Evolutionary conservation across 1,140 invertebrate genomes (phyloP).

Genomic region (Drosophila littoralis): DNA sequence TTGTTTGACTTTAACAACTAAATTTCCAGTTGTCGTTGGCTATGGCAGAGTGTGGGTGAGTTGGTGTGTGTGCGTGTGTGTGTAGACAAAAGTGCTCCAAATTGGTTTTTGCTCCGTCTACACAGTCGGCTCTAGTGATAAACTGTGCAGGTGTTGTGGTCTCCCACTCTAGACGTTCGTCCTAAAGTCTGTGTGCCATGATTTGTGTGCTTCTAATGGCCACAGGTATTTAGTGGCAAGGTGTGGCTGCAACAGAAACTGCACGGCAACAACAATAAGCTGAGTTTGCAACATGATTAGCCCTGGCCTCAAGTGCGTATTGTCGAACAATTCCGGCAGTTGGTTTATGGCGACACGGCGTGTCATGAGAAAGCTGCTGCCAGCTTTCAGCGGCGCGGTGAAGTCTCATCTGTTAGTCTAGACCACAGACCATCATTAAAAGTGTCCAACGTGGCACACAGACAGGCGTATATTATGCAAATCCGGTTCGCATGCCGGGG

Average conservation of each 20-base stretch:
- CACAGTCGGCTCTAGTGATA: slow-evolving; percentile 52
- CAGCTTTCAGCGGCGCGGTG: slow-evolving; percentile 24
- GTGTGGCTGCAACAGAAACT: slow-evolving; percentile 17
- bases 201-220: slow-evolving; percentile 64
- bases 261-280: neutral
- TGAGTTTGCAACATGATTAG: slow-evolving; percentile 30
- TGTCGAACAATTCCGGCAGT: slow-evolving; percentile 35
- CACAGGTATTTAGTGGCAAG: slow-evolving; percentile 32
- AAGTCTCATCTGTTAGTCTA: slow-evolving; percentile 28
- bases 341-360: slow-evolving; percentile 60
- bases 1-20: slow-evolving; percentile 80
- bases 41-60: neutral
- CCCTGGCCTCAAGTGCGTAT: slow-evolving; percentile 14
- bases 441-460: slow-evolving; percentile 1
- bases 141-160: slow-evolving; percentile 67
- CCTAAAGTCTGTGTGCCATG: slow-evolving; percentile 20
- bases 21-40: slow-evolving; percentile 56
- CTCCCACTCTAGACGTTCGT: neutral
- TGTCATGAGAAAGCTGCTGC: slow-evolving; percentile 64
- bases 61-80: slow-evolving; percentile 33
- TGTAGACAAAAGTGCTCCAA: slow-evolving; percentile 55
- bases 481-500: slow-evolving; percentile 39
- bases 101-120: slow-evolving; percentile 65
- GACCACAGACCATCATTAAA: slow-evolving; percentile 34
- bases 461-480: slow-evolving; percentile 61